Evolutionary conservation across 2,797 vertebrate genomes (phyloP).

Genomic region (Tokudaia muenninki): DNA sequence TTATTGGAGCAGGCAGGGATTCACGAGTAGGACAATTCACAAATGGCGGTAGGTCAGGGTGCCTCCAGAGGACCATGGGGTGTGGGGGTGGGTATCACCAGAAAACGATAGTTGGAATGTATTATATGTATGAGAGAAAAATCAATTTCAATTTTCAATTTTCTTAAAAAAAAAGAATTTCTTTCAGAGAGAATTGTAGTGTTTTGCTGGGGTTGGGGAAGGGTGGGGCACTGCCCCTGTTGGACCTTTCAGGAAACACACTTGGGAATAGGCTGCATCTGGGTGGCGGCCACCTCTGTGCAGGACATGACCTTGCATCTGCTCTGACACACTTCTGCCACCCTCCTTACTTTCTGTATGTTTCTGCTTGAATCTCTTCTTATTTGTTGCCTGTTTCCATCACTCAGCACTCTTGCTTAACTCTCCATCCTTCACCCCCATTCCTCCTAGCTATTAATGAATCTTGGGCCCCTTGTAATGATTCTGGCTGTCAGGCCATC

Average conservation of each 20-base stretch:
- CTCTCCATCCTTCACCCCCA: rapidly evolving
- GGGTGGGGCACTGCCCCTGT: background rate
- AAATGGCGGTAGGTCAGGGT: background rate
- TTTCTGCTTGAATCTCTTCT: background rate
- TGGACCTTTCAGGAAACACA: background rate
- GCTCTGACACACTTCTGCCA: background rate
- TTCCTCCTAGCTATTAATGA: background rate
- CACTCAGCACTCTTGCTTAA: background rate
- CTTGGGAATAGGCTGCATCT: background rate
- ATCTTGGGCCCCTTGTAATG: background rate
- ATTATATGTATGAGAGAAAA: background rate
- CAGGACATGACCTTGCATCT: rapidly evolving
- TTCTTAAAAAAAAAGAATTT: background rate
- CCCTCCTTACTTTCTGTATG: background rate
- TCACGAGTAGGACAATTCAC: background rate
- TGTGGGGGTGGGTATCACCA: background rate
- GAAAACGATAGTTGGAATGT: background rate
- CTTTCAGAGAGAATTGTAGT: background rate
- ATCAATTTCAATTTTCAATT: background rate
- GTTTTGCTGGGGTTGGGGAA: background rate
- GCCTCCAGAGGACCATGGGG: too few relatives aligned
- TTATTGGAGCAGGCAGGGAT: background rate
- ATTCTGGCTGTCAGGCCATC: background rate
- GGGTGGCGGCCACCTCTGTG: background rate
- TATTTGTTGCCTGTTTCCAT: background rate